phyloP scores from a whole-genome alignment of 2,113 vertebrate species.

The Serinus canaria region DNA sequence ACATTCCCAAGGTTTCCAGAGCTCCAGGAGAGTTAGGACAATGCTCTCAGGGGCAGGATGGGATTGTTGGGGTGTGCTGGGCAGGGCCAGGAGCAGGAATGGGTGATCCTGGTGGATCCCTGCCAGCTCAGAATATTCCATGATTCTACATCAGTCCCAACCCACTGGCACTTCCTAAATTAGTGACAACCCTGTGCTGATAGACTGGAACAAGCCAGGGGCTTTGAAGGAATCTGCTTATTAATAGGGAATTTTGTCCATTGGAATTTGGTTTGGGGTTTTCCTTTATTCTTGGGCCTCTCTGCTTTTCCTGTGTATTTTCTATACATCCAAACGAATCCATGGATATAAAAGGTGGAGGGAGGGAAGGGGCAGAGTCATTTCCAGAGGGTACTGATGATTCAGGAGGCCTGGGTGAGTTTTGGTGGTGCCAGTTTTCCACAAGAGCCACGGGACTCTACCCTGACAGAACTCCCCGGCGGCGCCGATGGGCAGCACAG shows the following conservation, averaged over 20 bases:
- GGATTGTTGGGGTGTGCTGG: background rate
- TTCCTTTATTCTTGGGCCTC: background rate
- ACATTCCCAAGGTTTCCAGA: background rate
- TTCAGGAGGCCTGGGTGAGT: background rate
- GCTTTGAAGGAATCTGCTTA: background rate
- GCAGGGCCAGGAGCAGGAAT: background rate
- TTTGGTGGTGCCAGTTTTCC: background rate
- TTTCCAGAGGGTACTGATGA: background rate
- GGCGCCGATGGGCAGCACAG: background rate
- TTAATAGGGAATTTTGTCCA: background rate
- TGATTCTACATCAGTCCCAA: background rate
- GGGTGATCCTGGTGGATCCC: background rate
- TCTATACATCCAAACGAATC: accelerated
- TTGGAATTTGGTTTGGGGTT: accelerated
- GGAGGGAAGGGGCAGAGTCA: background rate
- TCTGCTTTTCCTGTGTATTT: background rate
- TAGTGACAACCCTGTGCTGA: background rate
- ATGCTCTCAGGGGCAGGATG: accelerated
- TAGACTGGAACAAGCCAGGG: background rate
- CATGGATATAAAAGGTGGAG: background rate
- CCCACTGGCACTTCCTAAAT: background rate
- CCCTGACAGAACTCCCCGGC: background rate
- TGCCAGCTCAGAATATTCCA: background rate
- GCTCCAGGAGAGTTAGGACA: background rate
- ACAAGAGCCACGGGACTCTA: background rate